A percentile compares a stretch with the other conserved stretches of the same genome.
phyloP scores from a whole-genome alignment of 2,113 vertebrate species.

The Callipepla californica region DNA sequence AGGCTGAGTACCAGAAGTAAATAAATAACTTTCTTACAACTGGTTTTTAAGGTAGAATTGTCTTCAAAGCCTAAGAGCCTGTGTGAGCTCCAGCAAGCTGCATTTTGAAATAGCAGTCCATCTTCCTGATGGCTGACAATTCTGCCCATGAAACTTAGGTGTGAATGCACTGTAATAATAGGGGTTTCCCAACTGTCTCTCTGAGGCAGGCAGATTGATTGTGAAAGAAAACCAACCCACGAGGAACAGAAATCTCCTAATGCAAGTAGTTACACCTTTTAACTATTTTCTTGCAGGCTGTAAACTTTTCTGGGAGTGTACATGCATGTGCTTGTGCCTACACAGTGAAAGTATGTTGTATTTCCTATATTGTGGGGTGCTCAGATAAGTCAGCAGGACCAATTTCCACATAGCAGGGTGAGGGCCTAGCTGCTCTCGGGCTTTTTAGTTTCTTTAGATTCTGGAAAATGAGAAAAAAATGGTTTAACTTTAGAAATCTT shows the following conservation, averaged over 20 bases:
- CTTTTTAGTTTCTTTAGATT: not conserved
- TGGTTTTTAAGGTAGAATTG: constrained; percentile 55
- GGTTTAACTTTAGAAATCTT: not conserved
- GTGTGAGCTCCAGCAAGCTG: not conserved
- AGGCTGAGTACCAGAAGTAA: constrained; percentile 72
- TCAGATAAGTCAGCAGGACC: not conserved
- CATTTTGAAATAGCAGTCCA: not conserved
- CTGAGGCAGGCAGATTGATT: constrained; percentile 26
- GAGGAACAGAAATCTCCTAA: not conserved
- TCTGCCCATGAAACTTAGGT: not conserved
- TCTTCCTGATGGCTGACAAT: not conserved
- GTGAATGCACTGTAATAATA: not conserved
- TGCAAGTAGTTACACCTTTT: not conserved
- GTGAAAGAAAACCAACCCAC: constrained; percentile 9
- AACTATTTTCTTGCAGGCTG: not conserved
- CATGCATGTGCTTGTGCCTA: not conserved
- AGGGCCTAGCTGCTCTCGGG: not conserved
- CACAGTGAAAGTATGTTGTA: not conserved
- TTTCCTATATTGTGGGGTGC: rapidly evolving
- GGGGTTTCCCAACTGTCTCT: constrained; percentile 25
- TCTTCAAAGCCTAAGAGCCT: not conserved
- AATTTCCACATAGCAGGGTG: not conserved
- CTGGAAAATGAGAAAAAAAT: not conserved
- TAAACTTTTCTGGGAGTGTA: not conserved
- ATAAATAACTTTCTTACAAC: constrained; percentile 30